phyloP scores from a whole-genome alignment of 2,888 invertebrate species.

The Tanytarsus gracilentus region DNA sequence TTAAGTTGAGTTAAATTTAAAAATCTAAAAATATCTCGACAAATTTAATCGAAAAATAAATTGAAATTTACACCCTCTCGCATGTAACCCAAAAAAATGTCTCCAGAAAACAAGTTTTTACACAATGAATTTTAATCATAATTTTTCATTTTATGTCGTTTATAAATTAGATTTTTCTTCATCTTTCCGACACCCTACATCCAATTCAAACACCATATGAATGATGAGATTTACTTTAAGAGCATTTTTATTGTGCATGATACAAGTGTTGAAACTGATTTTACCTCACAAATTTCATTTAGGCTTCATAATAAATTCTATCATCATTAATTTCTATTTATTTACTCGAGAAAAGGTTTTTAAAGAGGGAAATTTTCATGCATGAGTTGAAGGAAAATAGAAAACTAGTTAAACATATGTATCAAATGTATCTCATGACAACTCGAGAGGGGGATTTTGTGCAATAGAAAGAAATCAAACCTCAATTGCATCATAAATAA shows the following conservation, averaged over 20 bases:
- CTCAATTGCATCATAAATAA: constrained; percentile 29
- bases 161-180: constrained; percentile 24
- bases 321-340: constrained; percentile 29
- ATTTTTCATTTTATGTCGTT: constrained; percentile 21
- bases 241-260: no score
- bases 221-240: no score
- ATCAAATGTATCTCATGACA: constrained; percentile 21
- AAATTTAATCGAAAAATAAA: no score
- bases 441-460: background rate
- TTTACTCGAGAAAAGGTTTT: constrained; percentile 22
- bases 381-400: background rate
- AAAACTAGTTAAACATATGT: constrained; percentile 27
- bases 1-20: no score
- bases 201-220: no score
- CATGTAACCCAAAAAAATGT: background rate
- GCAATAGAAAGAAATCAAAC: constrained; percentile 3
- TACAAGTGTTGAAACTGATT: constrained; percentile 1
- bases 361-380: background rate
- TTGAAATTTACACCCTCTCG: constrained; percentile 22
- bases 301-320: constrained; percentile 21
- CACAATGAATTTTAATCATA: constrained; percentile 27
- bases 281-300: constrained; percentile 15
- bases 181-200: no score
- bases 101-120: no score
- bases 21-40: no score